phyloP scores from a whole-genome alignment of 92 coral and sea anemone species.

The Porites evermanni region DNA sequence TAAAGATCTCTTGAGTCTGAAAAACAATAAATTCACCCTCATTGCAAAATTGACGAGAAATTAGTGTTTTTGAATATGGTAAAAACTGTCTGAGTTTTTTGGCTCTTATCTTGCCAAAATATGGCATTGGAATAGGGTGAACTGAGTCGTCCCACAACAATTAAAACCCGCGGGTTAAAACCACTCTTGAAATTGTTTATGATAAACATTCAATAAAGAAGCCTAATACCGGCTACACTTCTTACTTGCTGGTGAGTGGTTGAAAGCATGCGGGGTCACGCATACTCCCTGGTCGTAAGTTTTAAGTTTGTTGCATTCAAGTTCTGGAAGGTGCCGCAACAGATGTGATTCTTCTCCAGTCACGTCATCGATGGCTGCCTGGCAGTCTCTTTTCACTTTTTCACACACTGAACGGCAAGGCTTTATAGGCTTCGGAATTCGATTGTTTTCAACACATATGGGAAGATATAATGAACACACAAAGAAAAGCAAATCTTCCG shows the following conservation, averaged over 20 bases:
- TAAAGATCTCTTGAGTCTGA: no score
- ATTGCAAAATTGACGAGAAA: no score
- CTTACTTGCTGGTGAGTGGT: conserved; percentile 9
- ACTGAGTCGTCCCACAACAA: no score
- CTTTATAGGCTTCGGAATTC: background rate
- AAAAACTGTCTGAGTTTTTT: no score
- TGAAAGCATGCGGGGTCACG: conserved; percentile 56
- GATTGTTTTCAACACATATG: conserved; percentile 44
- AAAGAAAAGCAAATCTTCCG: conserved; percentile 57
- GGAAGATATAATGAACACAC: conserved; percentile 60
- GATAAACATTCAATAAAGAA: background rate
- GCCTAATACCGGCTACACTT: background rate
- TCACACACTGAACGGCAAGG: conserved; percentile 70
- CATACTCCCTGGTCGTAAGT: conserved; percentile 56
- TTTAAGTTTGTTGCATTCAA: conserved; percentile 49
- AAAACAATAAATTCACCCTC: no score
- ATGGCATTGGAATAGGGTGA: no score
- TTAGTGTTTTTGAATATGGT: no score
- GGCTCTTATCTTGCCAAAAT: no score
- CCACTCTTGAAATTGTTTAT: no score
- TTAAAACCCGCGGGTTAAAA: no score
- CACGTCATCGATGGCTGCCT: conserved; percentile 13
- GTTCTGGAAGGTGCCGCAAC: conserved; percentile 13
- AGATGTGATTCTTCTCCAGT: conserved; percentile 25
- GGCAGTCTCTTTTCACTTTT: conserved; percentile 60